Conservation (phyloP, 92 coral and sea anemone species). For the Zoanthus sansibaricus region DNA sequence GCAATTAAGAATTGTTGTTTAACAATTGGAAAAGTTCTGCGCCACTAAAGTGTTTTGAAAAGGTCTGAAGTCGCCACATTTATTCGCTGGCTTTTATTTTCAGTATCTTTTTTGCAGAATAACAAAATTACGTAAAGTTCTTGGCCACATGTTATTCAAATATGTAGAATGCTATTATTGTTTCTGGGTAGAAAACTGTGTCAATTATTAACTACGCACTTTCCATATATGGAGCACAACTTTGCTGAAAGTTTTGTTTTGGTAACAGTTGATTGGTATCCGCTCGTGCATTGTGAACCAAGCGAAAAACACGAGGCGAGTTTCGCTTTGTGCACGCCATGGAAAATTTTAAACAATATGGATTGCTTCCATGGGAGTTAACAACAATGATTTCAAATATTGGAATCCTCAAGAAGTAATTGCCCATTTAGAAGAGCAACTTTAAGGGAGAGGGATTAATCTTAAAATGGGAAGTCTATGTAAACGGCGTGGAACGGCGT, state of each 20-base stretch:
- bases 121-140: too few species aligned
- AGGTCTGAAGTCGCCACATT: too few species aligned
- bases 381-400: conserved; percentile 10
- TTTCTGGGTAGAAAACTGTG: not conserved
- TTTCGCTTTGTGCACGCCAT: not conserved
- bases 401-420: conserved; percentile 36
- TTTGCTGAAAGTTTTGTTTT: conserved; percentile 38
- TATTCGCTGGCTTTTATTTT: too few species aligned
- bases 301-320: not conserved
- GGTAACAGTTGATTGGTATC: conserved; percentile 48
- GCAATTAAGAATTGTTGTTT: too few species aligned
- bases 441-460: conserved; percentile 10
- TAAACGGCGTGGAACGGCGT: conserved; percentile 80
- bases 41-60: too few species aligned
- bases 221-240: conserved; percentile 33
- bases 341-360: conserved; percentile 30
- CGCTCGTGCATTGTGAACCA: not conserved
- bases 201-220: conserved; percentile 8
- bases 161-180: too few species aligned
- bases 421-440: conserved; percentile 16
- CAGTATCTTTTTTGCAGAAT: too few species aligned
- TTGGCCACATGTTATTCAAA: too few species aligned
- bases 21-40: too few species aligned
- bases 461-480: conserved; percentile 67
- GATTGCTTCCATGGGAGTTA: conserved; percentile 19